phyloP scores from a whole-genome alignment of 2,113 vertebrate genomes.

The Pelecanoides urinatrix region DNA sequence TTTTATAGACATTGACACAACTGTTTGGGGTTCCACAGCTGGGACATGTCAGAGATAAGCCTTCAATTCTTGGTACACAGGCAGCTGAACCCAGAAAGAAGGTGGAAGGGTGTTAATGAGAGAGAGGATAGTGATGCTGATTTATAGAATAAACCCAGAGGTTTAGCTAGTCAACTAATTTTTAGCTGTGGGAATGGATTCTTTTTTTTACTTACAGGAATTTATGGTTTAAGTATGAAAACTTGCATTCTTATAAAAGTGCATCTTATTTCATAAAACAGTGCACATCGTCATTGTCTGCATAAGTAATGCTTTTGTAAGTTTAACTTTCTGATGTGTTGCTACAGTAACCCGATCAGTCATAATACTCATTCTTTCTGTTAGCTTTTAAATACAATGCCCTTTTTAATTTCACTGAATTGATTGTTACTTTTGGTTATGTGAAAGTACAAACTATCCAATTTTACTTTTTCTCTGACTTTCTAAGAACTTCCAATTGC shows the following conservation, averaged over 20 bases:
- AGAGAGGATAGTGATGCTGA: neutral
- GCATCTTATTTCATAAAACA: neutral
- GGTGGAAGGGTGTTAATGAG: neutral
- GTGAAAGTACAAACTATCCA: neutral
- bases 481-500: neutral
- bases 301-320: neutral
- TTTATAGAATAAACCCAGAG: neutral
- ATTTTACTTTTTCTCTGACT: neutral
- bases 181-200: neutral
- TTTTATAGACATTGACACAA: neutral
- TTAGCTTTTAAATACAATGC: neutral
- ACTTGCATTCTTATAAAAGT: neutral
- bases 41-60: neutral
- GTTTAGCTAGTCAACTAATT: neutral
- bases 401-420: neutral
- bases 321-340: neutral
- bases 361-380: neutral
- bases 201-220: neutral
- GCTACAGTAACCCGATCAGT: neutral
- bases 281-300: neutral
- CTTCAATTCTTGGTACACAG: neutral
- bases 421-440: neutral
- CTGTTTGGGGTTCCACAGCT: neutral
- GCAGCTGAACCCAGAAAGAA: neutral
- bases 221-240: neutral